Evolutionary conservation across 2,888 invertebrate species (phyloP).

Genomic region (Tenthredo distinguenda): DNA sequence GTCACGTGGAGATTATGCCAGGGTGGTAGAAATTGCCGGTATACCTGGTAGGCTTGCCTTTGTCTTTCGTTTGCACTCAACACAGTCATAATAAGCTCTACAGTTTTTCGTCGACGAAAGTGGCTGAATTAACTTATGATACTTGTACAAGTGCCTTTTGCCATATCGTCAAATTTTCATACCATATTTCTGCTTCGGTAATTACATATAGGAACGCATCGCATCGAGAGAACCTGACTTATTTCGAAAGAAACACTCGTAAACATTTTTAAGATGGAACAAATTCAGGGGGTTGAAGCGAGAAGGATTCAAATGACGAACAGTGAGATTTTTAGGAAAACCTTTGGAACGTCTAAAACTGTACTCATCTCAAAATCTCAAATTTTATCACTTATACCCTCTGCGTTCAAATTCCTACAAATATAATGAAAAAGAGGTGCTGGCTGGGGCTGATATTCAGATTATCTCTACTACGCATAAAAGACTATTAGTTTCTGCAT

Average conservation of each 20-base stretch:
- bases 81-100: slow-evolving; percentile 24
- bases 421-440: too few relatives aligned
- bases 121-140: not conserved
- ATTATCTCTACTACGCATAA: too few relatives aligned
- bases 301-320: not conserved
- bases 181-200: not conserved
- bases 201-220: not conserved
- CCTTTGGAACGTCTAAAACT: too few relatives aligned
- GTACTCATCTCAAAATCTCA: too few relatives aligned
- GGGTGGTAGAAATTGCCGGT: slow-evolving; percentile 30
- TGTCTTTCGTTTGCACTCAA: slow-evolving; percentile 43
- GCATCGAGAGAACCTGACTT: not conserved
- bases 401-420: too few relatives aligned
- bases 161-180: not conserved
- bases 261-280: not conserved
- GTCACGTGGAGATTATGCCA: slow-evolving; percentile 45
- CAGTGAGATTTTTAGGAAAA: not conserved
- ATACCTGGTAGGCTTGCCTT: slow-evolving; percentile 28
- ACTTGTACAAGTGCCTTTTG: not conserved
- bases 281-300: not conserved
- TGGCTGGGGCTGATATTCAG: too few relatives aligned
- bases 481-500: too few relatives aligned
- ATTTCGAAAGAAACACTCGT: not conserved
- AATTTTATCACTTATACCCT: too few relatives aligned
- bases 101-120: not conserved